phyloP scores from a whole-genome alignment of 2,113 vertebrate genomes.

The Ursus arctos region DNA sequence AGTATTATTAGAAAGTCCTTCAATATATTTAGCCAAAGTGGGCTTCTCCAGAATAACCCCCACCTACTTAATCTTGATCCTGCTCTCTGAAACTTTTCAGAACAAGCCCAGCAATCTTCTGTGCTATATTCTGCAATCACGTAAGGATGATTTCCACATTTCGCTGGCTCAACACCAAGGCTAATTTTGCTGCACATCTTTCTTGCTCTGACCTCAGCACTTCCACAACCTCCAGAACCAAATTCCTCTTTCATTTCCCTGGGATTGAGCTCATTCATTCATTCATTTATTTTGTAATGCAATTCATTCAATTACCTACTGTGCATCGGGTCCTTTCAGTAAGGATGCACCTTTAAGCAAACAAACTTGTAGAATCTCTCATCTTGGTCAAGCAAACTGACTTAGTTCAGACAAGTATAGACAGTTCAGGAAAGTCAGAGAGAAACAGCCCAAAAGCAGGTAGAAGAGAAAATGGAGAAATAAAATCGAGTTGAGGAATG shows the following conservation, averaged over 20 bases:
- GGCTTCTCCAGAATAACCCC: neutral
- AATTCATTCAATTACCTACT: neutral
- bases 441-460: neutral
- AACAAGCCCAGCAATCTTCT: neutral
- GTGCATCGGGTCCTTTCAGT: neutral
- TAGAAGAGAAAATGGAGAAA: neutral
- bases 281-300: neutral
- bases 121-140: neutral
- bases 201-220: neutral
- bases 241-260: neutral
- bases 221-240: neutral
- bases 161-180: neutral
- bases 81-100: neutral
- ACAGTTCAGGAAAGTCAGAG: neutral
- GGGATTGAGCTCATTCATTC: neutral
- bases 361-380: neutral
- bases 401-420: neutral
- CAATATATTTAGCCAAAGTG: neutral
- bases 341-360: neutral
- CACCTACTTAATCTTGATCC: neutral
- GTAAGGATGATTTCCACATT: neutral
- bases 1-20: neutral
- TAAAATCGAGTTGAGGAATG: neutral
- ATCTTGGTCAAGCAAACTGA: neutral
- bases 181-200: neutral